These are phyloP conservation scores for Hecatera dysodea DNA, from an alignment of 2,888 invertebrate genomes.

Conservation along the genomic window DNA sequence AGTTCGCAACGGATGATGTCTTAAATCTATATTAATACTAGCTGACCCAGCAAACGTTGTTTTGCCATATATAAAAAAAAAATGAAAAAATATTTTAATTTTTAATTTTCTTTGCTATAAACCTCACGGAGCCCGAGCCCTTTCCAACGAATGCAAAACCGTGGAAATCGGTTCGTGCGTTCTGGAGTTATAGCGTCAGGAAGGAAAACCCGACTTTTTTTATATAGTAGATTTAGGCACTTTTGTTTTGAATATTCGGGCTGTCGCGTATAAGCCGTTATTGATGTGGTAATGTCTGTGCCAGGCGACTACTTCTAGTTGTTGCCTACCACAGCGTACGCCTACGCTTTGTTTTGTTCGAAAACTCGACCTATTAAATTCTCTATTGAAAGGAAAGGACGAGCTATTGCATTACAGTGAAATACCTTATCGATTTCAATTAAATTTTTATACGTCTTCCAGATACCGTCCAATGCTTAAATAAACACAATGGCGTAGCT, in stretches of 20 bases:
- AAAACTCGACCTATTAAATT: not conserved
- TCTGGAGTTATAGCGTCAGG: no score
- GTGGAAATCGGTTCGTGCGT: no score
- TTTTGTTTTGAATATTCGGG: not conserved
- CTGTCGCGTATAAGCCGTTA: not conserved
- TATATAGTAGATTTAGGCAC: no score
- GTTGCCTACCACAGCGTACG: not conserved
- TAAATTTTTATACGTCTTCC: not conserved
- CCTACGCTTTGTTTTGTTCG: not conserved
- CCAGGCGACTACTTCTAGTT: not conserved
- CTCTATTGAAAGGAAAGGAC: not conserved
- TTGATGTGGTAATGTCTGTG: not conserved
- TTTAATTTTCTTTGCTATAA: no score
- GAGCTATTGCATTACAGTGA: not conserved
- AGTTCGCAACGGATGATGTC: not conserved
- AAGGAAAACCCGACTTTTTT: no score
- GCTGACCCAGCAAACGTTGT: no score
- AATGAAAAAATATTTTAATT: no score
- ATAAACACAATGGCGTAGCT: conserved; percentile 12
- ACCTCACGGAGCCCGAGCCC: no score
- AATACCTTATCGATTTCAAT: not conserved
- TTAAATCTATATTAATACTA: no score
- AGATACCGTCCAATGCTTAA: conserved; percentile 3
- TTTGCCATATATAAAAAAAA: no score
- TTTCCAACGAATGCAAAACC: no score